Evolutionary conservation across 1,140 invertebrate species (phyloP).

Genomic region (Drosophila suzukii): DNA sequence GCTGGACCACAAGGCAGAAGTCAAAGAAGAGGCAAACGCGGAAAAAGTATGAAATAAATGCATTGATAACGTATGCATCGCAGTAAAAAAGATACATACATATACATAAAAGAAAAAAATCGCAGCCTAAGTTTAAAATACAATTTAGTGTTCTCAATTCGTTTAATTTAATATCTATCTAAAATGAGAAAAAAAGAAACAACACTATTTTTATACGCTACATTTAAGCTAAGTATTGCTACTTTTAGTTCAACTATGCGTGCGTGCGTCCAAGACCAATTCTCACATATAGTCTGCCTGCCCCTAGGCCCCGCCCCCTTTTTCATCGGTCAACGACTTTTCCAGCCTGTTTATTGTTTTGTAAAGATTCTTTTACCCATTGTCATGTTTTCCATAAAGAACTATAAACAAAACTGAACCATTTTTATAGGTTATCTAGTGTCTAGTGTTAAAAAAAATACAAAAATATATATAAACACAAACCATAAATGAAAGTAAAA

Average conservation of each 20-base stretch:
- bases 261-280: conserved; percentile 74
- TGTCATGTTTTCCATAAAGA: conserved; percentile 40
- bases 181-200: conserved; percentile 39
- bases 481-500: conserved; percentile 36
- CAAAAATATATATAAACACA: conserved; percentile 28
- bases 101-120: conserved; percentile 45
- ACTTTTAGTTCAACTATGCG: conserved; percentile 75
- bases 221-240: conserved; percentile 78
- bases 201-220: conserved; percentile 75
- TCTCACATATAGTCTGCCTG: conserved; percentile 45
- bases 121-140: conserved; percentile 63
- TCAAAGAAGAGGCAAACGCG: conserved; percentile 39
- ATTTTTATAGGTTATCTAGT: conserved; percentile 69
- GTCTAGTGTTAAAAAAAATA: conserved; percentile 61
- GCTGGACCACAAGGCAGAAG: conserved; percentile 28
- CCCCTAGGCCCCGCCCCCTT: conserved; percentile 7
- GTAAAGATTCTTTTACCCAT: conserved; percentile 40
- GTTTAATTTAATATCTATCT: conserved; percentile 65
- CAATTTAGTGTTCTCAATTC: conserved; percentile 66
- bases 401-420: conserved; percentile 48
- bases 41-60: conserved; percentile 37
- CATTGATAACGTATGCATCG: conserved; percentile 46
- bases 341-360: conserved; percentile 39
- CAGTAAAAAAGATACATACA: conserved; percentile 37
- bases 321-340: conserved; percentile 23